phyloP scores from a whole-genome alignment of 2,888 invertebrate genomes.

The Tuta absoluta region DNA sequence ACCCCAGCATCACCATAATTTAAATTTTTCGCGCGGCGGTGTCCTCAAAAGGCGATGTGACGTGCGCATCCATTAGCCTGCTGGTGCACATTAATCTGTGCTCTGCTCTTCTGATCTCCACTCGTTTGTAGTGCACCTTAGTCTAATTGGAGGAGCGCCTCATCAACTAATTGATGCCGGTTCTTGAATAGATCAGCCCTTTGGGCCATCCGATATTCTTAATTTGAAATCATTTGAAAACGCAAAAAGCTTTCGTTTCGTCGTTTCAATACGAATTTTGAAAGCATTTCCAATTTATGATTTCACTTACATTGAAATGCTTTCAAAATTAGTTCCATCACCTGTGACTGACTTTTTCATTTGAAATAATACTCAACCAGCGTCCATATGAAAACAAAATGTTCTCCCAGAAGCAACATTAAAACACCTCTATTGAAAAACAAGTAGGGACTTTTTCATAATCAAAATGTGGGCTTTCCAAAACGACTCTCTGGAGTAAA shows the following conservation, averaged over 20 bases:
- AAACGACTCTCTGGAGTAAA: constrained; percentile 39
- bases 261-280: background rate
- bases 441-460: constrained; percentile 36
- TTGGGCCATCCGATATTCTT: background rate
- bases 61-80: constrained; percentile 49
- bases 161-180: constrained; percentile 22
- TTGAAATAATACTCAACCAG: constrained; percentile 4
- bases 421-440: constrained; percentile 30
- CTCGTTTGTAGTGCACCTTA: constrained; percentile 45
- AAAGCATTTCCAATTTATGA: background rate
- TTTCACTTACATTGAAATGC: background rate
- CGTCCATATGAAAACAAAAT: constrained; percentile 21
- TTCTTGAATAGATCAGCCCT: background rate
- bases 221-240: background rate
- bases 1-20: constrained; percentile 13
- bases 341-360: background rate
- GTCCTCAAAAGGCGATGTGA: constrained; percentile 36
- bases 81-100: constrained; percentile 49
- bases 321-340: background rate
- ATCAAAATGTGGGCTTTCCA: constrained; percentile 39
- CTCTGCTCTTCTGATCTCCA: constrained; percentile 49
- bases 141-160: constrained; percentile 23
- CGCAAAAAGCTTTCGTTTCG: background rate
- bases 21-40: constrained; percentile 19
- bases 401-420: constrained; percentile 19